These are phyloP conservation scores for Podilymbus podiceps DNA, from an alignment of 2,113 vertebrate species.

Conservation along the genomic window DNA sequence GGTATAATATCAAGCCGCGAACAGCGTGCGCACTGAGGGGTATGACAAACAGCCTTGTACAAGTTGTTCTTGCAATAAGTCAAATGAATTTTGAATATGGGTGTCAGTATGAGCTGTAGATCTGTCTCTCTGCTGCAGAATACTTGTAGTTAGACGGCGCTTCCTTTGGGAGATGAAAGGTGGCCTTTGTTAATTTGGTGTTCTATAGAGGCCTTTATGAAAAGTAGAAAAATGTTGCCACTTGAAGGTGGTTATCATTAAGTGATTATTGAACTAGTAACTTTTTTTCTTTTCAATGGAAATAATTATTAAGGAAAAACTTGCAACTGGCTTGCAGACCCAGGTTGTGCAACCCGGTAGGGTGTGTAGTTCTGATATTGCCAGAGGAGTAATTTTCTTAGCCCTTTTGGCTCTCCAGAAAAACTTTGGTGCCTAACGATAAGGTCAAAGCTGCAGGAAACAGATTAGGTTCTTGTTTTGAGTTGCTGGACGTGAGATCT, in stretches of 20 bases:
- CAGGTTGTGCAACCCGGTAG: rapidly evolving
- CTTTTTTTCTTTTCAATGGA: background rate
- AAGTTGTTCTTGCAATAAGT: background rate
- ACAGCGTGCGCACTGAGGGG: background rate
- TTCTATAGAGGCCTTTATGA: background rate
- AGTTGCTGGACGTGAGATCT: background rate
- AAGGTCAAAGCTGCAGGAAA: background rate
- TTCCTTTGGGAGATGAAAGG: background rate
- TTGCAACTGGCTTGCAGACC: background rate
- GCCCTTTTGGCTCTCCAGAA: background rate
- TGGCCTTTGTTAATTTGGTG: background rate
- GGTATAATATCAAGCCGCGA: background rate
- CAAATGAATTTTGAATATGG: background rate
- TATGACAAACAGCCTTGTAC: background rate
- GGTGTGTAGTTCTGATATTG: background rate
- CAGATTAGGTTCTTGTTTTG: background rate
- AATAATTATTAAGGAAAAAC: background rate
- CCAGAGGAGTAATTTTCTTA: background rate
- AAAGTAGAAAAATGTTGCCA: background rate
- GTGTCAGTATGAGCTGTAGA: background rate
- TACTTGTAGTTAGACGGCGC: rapidly evolving
- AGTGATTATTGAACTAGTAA: background rate
- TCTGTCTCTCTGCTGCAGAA: background rate
- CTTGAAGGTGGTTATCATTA: background rate
- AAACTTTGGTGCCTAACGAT: background rate